A percentile compares a stretch with the other conserved stretches of the same genome.
phyloP scores from a whole-genome alignment of 2,797 vertebrate species.

The Peromyscus attwateri region DNA sequence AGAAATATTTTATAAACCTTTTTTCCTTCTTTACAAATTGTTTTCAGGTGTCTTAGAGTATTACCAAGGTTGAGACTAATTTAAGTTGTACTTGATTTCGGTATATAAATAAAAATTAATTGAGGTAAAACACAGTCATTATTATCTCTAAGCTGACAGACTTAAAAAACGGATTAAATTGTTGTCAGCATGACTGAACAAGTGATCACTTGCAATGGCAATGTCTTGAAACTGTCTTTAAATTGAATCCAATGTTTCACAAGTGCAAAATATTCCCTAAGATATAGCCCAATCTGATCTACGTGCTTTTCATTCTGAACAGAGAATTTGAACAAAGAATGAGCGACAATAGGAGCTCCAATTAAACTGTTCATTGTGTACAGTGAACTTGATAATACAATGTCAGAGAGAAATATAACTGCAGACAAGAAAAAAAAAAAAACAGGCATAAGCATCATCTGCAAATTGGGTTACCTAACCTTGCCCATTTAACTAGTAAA shows the following conservation, averaged over 20 bases:
- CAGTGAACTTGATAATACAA: not conserved
- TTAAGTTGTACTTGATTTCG: not conserved
- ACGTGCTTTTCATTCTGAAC: not conserved
- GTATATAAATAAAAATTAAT: not conserved
- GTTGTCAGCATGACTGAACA: not conserved
- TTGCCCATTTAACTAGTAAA: not conserved
- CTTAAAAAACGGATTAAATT: not conserved
- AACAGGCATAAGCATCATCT: not conserved
- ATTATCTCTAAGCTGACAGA: not conserved
- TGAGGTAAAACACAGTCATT: not conserved
- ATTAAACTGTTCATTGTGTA: not conserved
- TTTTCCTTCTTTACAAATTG: not conserved
- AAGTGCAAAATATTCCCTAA: not conserved
- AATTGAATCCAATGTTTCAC: not conserved
- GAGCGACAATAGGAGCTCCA: not conserved
- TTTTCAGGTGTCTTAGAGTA: not conserved
- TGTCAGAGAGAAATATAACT: constrained; percentile 31
- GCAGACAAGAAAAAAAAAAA: not conserved
- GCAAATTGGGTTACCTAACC: not conserved
- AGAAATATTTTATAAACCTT: not conserved
- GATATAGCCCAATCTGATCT: not conserved
- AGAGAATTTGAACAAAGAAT: constrained; percentile 21
- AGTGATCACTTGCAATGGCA: not conserved
- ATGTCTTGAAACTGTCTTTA: not conserved
- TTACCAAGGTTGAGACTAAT: not conserved